phyloP scores from a whole-genome alignment of 2,888 invertebrate species.

The Onthophagus sagittarius region DNA sequence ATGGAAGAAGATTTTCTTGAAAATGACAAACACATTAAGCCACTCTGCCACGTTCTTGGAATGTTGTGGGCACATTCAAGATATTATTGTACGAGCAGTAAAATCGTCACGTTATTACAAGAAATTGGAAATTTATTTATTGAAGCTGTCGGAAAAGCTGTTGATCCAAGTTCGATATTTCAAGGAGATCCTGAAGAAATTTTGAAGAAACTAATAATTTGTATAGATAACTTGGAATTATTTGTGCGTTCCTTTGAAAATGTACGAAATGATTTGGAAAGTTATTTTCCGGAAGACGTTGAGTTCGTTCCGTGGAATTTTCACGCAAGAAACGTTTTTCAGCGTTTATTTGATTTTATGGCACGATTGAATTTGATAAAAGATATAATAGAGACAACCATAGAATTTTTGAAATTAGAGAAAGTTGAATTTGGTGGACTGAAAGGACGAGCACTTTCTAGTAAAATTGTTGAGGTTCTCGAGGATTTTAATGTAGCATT shows the following conservation, averaged over 20 bases:
- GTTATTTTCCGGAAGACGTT: conserved; percentile 50
- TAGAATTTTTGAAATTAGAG: conserved; percentile 83
- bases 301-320: conserved; percentile 72
- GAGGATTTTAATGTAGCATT: conserved; percentile 46
- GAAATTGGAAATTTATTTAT: conserved; percentile 81
- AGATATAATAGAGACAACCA: conserved; percentile 68
- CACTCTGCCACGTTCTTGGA: conserved; percentile 75
- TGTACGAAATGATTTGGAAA: conserved; percentile 48
- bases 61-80: conserved; percentile 82
- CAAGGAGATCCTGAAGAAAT: conserved; percentile 67
- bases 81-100: conserved; percentile 47
- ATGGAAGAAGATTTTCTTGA: conserved; percentile 73
- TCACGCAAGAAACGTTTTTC: conserved; percentile 67
- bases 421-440: conserved; percentile 56
- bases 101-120: conserved; percentile 68
- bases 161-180: conserved; percentile 78
- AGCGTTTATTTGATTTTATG: conserved; percentile 61
- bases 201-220: conserved; percentile 36
- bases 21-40: conserved; percentile 55
- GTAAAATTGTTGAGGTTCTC: conserved; percentile 40
- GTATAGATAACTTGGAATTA: conserved; percentile 37
- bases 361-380: conserved; percentile 63
- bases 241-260: conserved; percentile 49
- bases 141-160: conserved; percentile 63
- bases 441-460: conserved; percentile 42